Percentiles rank a stretch among this genome's conserved stretches.
These are phyloP conservation scores for Nothoprocta pentlandii DNA, from an alignment of 2,113 vertebrate species.

Conservation along the genomic window DNA sequence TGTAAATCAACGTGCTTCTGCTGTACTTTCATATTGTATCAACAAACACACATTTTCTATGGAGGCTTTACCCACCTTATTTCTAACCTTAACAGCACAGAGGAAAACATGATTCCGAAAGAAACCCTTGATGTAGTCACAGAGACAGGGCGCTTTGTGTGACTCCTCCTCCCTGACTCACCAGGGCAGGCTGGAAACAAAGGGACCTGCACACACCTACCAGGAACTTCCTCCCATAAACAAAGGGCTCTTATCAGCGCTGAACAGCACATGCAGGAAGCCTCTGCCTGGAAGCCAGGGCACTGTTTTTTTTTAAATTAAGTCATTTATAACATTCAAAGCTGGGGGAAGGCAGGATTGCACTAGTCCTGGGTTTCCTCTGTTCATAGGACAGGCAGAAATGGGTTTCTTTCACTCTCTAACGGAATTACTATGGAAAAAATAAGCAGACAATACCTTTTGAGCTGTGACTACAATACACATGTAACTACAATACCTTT, in stretches of 20 bases:
- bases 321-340: conserved; percentile 71
- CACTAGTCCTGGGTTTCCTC: conserved; percentile 34
- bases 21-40: background rate
- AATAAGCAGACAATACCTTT: conserved; percentile 52
- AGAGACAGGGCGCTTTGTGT: conserved; percentile 62
- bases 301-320: conserved; percentile 59
- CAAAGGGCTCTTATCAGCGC: conserved; percentile 85
- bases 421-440: conserved; percentile 50
- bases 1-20: conserved; percentile 20
- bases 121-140: conserved; percentile 39
- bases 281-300: conserved; percentile 77
- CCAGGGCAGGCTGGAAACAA: conserved; percentile 78
- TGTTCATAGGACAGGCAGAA: conserved; percentile 17
- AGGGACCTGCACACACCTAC: conserved; percentile 85
- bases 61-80: conserved; percentile 15
- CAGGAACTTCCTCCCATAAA: conserved; percentile 89
- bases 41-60: conserved; percentile 19
- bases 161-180: conserved; percentile 65
- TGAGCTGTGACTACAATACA: background rate
- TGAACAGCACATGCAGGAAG: conserved; percentile 84
- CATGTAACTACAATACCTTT: conserved; percentile 32
- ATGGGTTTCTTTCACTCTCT: conserved; percentile 39
- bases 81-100: conserved; percentile 22
- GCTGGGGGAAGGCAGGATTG: conserved; percentile 62
- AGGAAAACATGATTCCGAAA: conserved; percentile 48